Conservation (phyloP, 1,140 invertebrate species). For the Polyergus mexicanus region DNA sequence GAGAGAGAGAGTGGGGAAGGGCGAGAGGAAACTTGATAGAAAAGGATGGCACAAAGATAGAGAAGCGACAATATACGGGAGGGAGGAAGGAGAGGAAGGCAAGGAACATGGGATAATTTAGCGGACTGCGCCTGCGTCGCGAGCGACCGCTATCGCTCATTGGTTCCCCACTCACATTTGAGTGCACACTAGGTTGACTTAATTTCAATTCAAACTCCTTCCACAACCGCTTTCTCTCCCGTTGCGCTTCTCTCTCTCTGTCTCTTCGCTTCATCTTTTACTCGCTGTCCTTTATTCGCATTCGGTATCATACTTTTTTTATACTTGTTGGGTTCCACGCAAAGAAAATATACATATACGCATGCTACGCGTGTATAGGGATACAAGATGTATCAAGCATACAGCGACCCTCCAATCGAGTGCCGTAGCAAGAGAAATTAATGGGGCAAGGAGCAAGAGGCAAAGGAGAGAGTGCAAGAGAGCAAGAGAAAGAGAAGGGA, state of each 20-base stretch:
- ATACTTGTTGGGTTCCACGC: constrained; percentile 52
- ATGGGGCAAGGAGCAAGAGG: neutral
- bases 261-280: neutral
- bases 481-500: constrained; percentile 36
- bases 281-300: neutral
- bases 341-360: constrained; percentile 19
- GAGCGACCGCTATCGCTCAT: constrained; percentile 52
- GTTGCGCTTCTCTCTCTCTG: constrained; percentile 24
- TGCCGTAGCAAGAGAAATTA: neutral
- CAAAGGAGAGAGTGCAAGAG: constrained; percentile 27
- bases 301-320: constrained; percentile 40
- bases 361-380: neutral
- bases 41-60: neutral
- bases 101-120: constrained; percentile 39
- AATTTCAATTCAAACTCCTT: constrained; percentile 73
- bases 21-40: constrained; percentile 41
- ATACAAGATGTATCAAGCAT: constrained; percentile 19
- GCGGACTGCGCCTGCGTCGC: constrained; percentile 68
- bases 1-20: neutral
- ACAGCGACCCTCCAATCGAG: constrained; percentile 40
- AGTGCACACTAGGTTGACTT: constrained; percentile 73
- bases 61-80: constrained; percentile 25
- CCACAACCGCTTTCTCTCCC: constrained; percentile 22
- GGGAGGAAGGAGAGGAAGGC: neutral
- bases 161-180: constrained; percentile 73